phyloP scores from a whole-genome alignment of 2,113 vertebrate genomes.

The Accipiter cooperii region DNA sequence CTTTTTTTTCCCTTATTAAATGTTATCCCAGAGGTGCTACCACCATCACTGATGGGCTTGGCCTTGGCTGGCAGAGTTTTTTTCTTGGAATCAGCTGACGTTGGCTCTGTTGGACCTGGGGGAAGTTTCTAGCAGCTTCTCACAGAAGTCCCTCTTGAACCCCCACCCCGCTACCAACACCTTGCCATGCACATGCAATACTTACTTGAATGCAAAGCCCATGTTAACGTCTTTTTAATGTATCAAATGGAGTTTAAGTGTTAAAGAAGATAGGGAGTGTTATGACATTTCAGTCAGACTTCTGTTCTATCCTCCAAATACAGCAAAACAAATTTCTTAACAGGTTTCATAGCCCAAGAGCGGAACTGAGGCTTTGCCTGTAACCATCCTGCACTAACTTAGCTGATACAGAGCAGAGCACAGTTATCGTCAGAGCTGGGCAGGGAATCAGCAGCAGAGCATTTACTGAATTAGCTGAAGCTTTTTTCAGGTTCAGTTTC shows the following conservation, averaged over 20 bases:
- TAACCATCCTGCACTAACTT: not conserved
- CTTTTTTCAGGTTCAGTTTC: not conserved
- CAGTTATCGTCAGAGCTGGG: not conserved
- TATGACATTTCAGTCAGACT: not conserved
- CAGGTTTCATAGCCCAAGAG: not conserved
- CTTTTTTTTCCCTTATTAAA: too few species aligned
- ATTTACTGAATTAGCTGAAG: not conserved
- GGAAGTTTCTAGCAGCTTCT: too few species aligned
- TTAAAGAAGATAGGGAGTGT: not conserved
- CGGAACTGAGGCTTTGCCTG: not conserved
- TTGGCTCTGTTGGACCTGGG: too few species aligned
- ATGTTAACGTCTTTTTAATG: not conserved
- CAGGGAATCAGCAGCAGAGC: not conserved
- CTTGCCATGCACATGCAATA: too few species aligned
- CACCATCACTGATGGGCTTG: too few species aligned
- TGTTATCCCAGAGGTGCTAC: too few species aligned
- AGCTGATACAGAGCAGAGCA: not conserved
- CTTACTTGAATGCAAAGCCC: not conserved
- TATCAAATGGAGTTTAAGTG: not conserved
- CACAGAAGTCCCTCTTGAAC: too few species aligned
- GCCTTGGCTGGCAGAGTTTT: too few species aligned
- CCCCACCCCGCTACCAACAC: too few species aligned
- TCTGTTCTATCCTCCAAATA: not conserved
- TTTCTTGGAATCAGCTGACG: too few species aligned
- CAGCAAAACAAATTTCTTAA: not conserved